Percentiles rank a stretch among this genome's conserved stretches.
Conservation (phyloP, 2,113 vertebrate genomes). For the Crotalus helleri region DNA sequence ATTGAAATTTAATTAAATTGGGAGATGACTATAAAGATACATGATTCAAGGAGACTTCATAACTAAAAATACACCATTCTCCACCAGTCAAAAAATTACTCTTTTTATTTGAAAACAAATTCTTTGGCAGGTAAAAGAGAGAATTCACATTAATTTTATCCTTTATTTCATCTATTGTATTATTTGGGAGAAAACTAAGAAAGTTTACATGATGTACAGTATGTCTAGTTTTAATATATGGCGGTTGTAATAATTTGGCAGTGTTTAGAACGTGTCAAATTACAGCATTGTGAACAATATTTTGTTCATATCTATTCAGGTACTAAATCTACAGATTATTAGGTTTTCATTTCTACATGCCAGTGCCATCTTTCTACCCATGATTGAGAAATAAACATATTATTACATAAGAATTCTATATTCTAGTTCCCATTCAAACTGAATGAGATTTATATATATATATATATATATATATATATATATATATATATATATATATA, state of each 20-base stretch:
- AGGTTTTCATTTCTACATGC: not conserved
- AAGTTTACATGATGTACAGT: not conserved
- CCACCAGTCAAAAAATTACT: not conserved
- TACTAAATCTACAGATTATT: not conserved
- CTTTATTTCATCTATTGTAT: not conserved
- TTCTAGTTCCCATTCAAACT: too few species aligned
- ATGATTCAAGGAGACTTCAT: not conserved
- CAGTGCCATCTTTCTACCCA: not conserved
- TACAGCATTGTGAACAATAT: not conserved
- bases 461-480: too few species aligned
- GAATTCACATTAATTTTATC: not conserved
- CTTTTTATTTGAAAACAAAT: not conserved
- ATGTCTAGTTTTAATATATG: not conserved
- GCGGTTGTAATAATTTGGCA: not conserved
- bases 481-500: too few species aligned
- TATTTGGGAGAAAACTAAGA: not conserved
- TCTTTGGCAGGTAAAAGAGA: not conserved
- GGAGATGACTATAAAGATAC: not conserved
- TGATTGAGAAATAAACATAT: not conserved
- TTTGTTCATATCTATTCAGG: not conserved
- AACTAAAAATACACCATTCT: not conserved
- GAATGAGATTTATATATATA: too few species aligned
- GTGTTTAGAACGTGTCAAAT: not conserved
- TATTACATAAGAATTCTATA: too few species aligned
- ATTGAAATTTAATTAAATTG: not conserved